Base-by-base conservation (phyloP, 2,113 vertebrate species). In the Dissostichus mawsoni region DNA sequence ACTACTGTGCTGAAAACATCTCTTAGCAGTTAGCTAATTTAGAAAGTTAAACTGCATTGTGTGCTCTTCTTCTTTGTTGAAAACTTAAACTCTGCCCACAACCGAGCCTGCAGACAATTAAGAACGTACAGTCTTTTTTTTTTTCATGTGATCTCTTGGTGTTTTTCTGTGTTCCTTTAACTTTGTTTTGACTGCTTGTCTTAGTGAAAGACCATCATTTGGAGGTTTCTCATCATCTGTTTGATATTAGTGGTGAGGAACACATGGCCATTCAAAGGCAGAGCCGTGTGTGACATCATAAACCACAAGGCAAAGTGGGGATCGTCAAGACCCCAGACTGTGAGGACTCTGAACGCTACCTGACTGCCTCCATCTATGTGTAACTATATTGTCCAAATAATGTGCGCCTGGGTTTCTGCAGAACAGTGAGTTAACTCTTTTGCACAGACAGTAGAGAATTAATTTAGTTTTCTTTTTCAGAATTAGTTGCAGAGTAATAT, bases 191-290 rank as follows among this genome's bases (percentile, higher is more conserved):
- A 94, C 94, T 94, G 89, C 94, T 95, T 93, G 94, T 95, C 94
- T 94, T 87, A 85, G 92, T 93, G 92, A 92, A 94, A 95, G 92
- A 94, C 94, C 92, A 87, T 95, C 94, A 94, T 92, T 93, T 89
- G 86, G 92, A 93, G 94, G 91, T 94, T 95, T 93, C 79, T 89
- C 91, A 83, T 95, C 95, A 96, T 96, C 95, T 96, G 95, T 93
- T 95, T 93, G 94, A 94, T 94, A 96, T 96, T 96, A 96, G 95
- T 93, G 94, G 94, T 94, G 91, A 95, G 84, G 89, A 95, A 91
- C 94, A 95, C 92, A 94, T 95, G 94, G 94, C 88, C 88, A 94
- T 94, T 95, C 93, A 95, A 94, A 95, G 94, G 91, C 92, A 93
- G 73, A 92, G 91, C 89, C 87, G 81, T 82, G 83, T 85, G 94